Base-by-base conservation (phyloP, 1,140 invertebrate species). In the Drosophila suzukii region DNA sequence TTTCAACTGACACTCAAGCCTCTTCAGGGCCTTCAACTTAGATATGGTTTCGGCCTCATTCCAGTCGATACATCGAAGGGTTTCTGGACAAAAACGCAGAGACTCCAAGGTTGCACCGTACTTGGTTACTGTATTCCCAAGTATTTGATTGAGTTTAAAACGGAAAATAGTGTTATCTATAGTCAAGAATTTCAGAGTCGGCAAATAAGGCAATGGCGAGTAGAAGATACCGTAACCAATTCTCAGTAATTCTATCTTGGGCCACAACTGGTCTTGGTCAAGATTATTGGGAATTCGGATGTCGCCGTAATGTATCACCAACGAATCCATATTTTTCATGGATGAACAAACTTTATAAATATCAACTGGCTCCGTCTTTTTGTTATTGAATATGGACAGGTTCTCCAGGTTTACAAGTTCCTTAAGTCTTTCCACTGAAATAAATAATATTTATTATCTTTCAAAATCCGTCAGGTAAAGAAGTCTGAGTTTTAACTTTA, bases 141-240 rank as follows among this genome's bases (percentile, higher is more conserved):
- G 36, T 2, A 63, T 54, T 6, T 57, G 11, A n/a, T 32, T 24
- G 1, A 43, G 27, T n/a, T 24, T 15, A 8, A 13, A 43, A 4
- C 3, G 0, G 0, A 20, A 7, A 4, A 13, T 2, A 5, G n/a
- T 39, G 11, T 8, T 10, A 8, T 15, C 17, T 41, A 62, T 24
- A 5, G 27, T 43, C 15, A 62, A 17, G 30, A 5, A 32, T 17
- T 62, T 55, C 1, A 62, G 34, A 6, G 5, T 7, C 11, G 60
- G 60, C 20, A 56, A 20, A 13, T 32, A 62, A 5, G 60, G 60
- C 12, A 62, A 13, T 15, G 27, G 15, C 2, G 50, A 56, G 10
- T 43, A 12, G 13, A 62, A 62, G 27, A 15, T 6, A 27, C 12
- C 59, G 15, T 20, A 10, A 12, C 10, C 13, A 3, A 62, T 10